A percentile compares a stretch with the other conserved stretches of the same genome.
phyloP scores from a whole-genome alignment of 2,797 vertebrate species.

The Peromyscus attwateri region DNA sequence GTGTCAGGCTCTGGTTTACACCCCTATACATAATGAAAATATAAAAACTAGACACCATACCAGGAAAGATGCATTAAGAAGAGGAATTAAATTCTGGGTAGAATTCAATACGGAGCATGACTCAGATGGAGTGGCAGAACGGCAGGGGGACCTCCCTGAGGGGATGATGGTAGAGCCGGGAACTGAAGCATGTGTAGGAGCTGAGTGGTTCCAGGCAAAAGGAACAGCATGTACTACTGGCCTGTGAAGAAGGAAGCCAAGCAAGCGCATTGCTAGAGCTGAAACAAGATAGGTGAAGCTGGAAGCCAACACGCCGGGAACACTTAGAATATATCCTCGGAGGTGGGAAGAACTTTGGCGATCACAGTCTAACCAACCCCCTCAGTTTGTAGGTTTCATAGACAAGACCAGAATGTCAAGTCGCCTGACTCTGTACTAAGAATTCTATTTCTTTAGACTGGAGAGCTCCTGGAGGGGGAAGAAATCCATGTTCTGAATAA shows the following conservation, averaged over 20 bases:
- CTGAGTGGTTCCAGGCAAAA: slow-evolving; percentile 70
- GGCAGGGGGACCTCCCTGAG: slow-evolving; percentile 48
- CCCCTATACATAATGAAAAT: neutral
- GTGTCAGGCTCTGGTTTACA: neutral
- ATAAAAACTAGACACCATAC: neutral
- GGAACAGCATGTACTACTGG: slow-evolving; percentile 69
- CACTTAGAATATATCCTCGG: slow-evolving; percentile 1
- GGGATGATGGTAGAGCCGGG: slow-evolving; percentile 34
- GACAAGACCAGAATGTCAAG: slow-evolving; percentile 48
- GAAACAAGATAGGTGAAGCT: slow-evolving; percentile 64
- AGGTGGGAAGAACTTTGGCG: slow-evolving; percentile 56
- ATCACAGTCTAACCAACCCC: slow-evolving; percentile 8
- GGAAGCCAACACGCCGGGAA: slow-evolving; percentile 42
- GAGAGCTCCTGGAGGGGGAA: slow-evolving; percentile 67
- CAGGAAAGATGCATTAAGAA: neutral
- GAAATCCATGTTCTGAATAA: slow-evolving; percentile 75
- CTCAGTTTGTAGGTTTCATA: slow-evolving; percentile 53
- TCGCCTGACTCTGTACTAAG: slow-evolving; percentile 55
- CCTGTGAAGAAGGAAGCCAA: slow-evolving; percentile 57
- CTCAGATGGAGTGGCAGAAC: slow-evolving; percentile 25
- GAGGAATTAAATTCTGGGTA: neutral
- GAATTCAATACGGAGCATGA: slow-evolving; percentile 48
- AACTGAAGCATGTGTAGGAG: slow-evolving; percentile 44
- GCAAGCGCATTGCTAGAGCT: slow-evolving; percentile 57
- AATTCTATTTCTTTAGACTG: slow-evolving; percentile 69